Conservation (phyloP, 2,113 vertebrate species). For the Odontophorus gujanensis region DNA sequence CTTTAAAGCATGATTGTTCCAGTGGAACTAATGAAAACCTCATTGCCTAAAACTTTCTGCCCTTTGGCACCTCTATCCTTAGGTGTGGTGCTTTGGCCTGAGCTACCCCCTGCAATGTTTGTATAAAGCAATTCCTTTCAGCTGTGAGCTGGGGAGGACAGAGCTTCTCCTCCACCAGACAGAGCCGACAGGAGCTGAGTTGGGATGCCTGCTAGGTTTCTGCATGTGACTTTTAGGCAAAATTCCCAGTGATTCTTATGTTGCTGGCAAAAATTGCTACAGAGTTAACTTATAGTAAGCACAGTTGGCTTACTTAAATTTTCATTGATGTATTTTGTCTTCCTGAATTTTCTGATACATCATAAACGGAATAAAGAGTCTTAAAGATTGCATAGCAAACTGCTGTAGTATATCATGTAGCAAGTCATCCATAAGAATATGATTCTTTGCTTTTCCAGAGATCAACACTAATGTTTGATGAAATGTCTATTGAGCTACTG, state of each 20-base stretch:
- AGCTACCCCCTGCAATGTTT: neutral
- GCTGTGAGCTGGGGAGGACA: neutral
- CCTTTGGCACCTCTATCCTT: neutral
- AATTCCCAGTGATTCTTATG: neutral
- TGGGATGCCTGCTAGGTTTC: neutral
- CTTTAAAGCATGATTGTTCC: neutral
- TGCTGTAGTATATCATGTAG: neutral
- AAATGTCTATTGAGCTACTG: neutral
- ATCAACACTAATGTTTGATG: neutral
- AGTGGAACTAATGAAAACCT: neutral
- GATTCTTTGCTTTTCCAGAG: neutral
- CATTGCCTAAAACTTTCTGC: fast-evolving
- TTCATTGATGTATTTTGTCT: neutral
- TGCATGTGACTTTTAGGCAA: neutral
- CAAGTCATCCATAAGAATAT: neutral
- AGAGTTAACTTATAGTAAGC: neutral
- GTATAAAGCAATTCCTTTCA: neutral
- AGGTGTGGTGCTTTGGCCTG: neutral
- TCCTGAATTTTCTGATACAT: neutral
- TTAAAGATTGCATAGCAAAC: neutral
- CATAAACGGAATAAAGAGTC: neutral
- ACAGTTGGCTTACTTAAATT: neutral
- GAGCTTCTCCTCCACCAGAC: neutral
- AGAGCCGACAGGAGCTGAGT: neutral
- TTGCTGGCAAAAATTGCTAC: neutral